phyloP scores from a whole-genome alignment of 2,113 vertebrate genomes.

The Mellivora capensis region DNA sequence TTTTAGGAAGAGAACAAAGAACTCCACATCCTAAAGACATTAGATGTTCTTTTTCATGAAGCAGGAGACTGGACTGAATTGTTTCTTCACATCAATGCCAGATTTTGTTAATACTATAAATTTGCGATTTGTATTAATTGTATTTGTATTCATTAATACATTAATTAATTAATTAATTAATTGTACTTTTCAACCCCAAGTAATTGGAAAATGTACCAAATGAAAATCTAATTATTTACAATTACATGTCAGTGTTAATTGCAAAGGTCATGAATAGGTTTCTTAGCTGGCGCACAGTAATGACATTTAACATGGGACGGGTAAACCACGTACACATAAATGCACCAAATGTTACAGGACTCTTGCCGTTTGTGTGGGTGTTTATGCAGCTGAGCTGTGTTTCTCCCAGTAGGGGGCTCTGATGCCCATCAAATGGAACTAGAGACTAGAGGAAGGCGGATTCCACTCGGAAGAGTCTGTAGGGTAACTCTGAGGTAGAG shows the following conservation, averaged over 20 bases:
- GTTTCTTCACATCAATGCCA: not conserved
- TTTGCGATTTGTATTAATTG: not conserved
- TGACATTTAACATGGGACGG: too few species aligned
- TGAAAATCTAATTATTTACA: not conserved
- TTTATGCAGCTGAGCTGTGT: not conserved
- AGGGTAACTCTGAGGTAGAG: not conserved
- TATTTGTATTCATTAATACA: not conserved
- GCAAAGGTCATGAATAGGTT: not conserved
- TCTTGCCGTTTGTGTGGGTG: not conserved
- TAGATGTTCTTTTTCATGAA: not conserved
- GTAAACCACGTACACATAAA: not conserved
- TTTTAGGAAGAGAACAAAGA: not conserved
- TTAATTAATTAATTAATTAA: too few species aligned
- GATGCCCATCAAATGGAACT: not conserved
- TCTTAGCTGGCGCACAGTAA: not conserved
- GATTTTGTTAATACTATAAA: not conserved
- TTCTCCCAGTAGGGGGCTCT: constrained; percentile 72
- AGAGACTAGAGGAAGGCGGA: fast-evolving
- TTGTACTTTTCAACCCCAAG: not conserved
- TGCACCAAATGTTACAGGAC: too few species aligned
- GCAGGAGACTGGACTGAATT: not conserved
- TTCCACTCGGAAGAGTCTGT: not conserved
- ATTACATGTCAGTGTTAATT: not conserved
- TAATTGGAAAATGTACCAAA: not conserved
- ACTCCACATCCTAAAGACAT: not conserved